Conservation (phyloP, 1,140 invertebrate species). For the Brachionus angularis region DNA sequence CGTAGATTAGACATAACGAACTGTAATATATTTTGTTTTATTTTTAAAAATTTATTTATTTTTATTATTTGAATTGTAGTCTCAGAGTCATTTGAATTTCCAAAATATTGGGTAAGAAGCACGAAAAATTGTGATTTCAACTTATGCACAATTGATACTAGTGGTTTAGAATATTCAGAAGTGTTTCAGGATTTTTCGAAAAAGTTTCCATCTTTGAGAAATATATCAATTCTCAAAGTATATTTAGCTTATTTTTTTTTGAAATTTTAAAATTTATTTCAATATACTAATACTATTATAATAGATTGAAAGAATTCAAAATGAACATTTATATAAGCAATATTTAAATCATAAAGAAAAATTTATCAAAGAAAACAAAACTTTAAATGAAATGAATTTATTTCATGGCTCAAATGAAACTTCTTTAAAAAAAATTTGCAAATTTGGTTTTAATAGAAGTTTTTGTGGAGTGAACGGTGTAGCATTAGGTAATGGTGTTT, state of each 20-base stretch:
- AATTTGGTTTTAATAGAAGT: conserved; percentile 24
- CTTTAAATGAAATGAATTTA: conserved; percentile 1
- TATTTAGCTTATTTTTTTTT: background rate
- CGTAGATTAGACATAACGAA: background rate
- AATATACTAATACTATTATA: background rate
- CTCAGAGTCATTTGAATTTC: background rate
- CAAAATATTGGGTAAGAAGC: background rate
- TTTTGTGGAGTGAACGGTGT: conserved; percentile 18
- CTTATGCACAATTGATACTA: no score
- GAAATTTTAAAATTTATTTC: background rate
- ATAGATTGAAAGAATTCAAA: conserved; percentile 17
- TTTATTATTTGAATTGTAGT: background rate
- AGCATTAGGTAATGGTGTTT: conserved; percentile 29
- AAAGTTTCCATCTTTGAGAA: no score
- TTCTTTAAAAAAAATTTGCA: background rate
- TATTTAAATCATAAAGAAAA: background rate
- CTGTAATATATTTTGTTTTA: background rate
- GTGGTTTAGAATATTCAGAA: no score
- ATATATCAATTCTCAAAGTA: conserved; percentile 19
- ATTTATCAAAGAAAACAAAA: background rate
- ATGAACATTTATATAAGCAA: conserved; percentile 1
- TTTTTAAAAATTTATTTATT: background rate
- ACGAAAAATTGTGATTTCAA: background rate
- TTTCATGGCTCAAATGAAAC: conserved; percentile 21
- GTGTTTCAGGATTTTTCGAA: no score